A percentile compares a stretch with the other conserved stretches of the same genome.
Conservation (phyloP, 2,888 invertebrate species). For the Xestia ashworthii region DNA sequence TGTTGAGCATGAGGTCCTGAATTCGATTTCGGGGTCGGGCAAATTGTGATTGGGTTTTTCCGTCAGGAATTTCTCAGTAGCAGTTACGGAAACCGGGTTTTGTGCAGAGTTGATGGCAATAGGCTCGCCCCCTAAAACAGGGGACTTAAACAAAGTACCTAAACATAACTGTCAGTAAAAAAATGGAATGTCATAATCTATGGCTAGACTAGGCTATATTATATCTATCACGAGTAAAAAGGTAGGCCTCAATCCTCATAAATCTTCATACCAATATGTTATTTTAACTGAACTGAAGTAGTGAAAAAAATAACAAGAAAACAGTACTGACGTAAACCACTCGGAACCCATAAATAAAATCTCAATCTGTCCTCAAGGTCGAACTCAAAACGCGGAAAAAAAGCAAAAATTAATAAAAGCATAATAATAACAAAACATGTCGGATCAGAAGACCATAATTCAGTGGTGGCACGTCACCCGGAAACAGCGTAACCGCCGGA, state of each 20-base stretch:
- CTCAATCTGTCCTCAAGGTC: slow-evolving; percentile 36
- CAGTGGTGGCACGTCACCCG: slow-evolving; percentile 75
- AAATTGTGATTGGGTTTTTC: too few species aligned
- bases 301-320: not conserved
- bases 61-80: too few species aligned
- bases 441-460: slow-evolving; percentile 75
- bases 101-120: too few species aligned
- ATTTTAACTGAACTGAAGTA: not conserved
- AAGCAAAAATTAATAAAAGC: slow-evolving; percentile 67
- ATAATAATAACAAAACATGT: slow-evolving; percentile 74
- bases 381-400: slow-evolving; percentile 44
- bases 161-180: too few species aligned
- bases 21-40: too few species aligned
- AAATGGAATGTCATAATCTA: too few species aligned
- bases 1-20: too few species aligned
- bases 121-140: too few species aligned
- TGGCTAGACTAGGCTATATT: too few species aligned
- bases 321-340: slow-evolving; percentile 13
- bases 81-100: too few species aligned
- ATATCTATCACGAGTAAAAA: not conserved
- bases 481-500: slow-evolving; percentile 78
- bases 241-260: too few species aligned
- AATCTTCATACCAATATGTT: not conserved
- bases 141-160: too few species aligned
- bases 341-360: slow-evolving; percentile 45